These are phyloP conservation scores for Hippolais icterina DNA, from an alignment of 2,113 vertebrate genomes.

Conservation along the genomic window DNA sequence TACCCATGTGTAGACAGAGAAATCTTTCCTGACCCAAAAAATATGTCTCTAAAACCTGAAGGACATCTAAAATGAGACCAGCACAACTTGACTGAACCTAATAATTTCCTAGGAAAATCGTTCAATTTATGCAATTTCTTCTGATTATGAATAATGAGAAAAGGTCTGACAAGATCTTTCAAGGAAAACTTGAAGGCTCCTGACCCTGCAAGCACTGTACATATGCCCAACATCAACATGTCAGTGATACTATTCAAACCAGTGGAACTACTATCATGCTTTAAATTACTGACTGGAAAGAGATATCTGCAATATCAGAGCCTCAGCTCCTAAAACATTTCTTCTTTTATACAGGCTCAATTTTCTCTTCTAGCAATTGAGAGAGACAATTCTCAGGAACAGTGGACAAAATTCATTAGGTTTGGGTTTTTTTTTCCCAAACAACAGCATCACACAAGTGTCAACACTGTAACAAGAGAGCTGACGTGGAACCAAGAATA, in stretches of 20 bases:
- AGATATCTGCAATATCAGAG: neutral
- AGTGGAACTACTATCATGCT: neutral
- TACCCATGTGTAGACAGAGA: neutral
- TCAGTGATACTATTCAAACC: neutral
- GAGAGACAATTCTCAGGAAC: neutral
- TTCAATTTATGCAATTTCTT: neutral
- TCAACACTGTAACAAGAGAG: neutral
- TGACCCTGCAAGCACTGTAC: neutral
- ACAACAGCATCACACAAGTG: neutral
- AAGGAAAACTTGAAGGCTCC: neutral
- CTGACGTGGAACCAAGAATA: neutral
- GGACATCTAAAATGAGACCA: neutral
- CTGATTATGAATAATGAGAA: neutral
- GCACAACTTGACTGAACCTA: neutral
- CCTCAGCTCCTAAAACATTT: neutral
- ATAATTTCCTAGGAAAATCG: neutral
- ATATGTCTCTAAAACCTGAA: neutral
- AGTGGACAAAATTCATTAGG: neutral
- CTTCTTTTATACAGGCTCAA: neutral
- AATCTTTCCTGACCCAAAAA: neutral
- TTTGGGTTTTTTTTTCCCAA: neutral
- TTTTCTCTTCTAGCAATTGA: neutral
- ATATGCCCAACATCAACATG: neutral
- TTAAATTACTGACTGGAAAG: neutral
- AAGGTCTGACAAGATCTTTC: neutral